phyloP scores from a whole-genome alignment of 2,888 invertebrate genomes.

The Pollenia labialis region DNA sequence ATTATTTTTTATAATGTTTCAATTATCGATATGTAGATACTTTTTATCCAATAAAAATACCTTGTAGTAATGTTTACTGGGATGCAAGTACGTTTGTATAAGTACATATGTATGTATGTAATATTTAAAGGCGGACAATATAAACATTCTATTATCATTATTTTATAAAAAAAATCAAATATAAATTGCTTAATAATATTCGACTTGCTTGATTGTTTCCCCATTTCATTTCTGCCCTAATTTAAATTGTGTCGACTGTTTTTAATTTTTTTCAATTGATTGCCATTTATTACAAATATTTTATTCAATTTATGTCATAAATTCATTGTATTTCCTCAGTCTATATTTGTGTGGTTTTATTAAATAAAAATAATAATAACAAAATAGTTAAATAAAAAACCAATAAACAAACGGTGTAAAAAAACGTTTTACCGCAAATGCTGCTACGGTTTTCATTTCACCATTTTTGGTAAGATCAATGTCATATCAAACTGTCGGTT shows the following conservation, averaged over 20 bases:
- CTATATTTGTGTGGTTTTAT: slow-evolving; percentile 27
- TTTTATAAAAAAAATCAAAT: too few relatives aligned
- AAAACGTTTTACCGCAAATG: slow-evolving; percentile 53
- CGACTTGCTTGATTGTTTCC: too few relatives aligned
- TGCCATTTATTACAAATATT: slow-evolving; percentile 11
- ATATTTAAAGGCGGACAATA: too few relatives aligned
- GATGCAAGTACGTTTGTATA: too few relatives aligned
- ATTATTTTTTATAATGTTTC: too few relatives aligned
- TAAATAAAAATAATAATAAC: not conserved
- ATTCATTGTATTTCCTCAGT: slow-evolving; percentile 53
- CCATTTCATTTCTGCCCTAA: too few relatives aligned
- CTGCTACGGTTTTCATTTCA: slow-evolving; percentile 61
- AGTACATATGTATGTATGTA: too few relatives aligned
- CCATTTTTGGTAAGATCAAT: slow-evolving; percentile 71
- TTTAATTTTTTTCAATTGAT: slow-evolving; percentile 35
- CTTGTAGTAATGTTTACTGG: too few relatives aligned
- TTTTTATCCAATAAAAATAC: too few relatives aligned
- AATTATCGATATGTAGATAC: too few relatives aligned
- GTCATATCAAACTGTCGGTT: slow-evolving; percentile 15
- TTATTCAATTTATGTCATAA: slow-evolving; percentile 40
- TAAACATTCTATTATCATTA: too few relatives aligned
- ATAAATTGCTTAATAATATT: too few relatives aligned
- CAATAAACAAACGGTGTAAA: slow-evolving; percentile 36
- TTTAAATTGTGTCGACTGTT: slow-evolving; percentile 41
- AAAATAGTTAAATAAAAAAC: slow-evolving; percentile 3